Evolutionary conservation across 2,797 vertebrate genomes (phyloP).

Genomic region (Gallinago stenura): DNA sequence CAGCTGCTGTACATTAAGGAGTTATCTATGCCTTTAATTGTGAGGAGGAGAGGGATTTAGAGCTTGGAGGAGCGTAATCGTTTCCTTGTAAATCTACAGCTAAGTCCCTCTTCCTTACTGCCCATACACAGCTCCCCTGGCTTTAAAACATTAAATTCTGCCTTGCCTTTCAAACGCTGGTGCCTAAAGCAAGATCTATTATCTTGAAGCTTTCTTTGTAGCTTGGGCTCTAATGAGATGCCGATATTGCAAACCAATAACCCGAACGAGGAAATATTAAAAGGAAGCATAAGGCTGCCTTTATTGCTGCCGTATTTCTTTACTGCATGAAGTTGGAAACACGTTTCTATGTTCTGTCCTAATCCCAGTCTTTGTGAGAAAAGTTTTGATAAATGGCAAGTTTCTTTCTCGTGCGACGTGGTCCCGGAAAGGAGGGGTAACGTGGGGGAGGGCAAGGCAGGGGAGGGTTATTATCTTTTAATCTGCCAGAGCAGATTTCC

Average conservation of each 20-base stretch:
- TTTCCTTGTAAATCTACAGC: conserved; percentile 39
- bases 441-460: not conserved
- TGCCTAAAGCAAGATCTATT: conserved; percentile 32
- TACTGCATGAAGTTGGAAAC: conserved; percentile 27
- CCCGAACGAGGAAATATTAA: conserved; percentile 18
- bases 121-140: not conserved
- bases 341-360: not conserved
- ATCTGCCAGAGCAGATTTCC: not conserved
- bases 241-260: conserved; percentile 23
- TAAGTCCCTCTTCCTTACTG: conserved; percentile 32
- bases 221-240: not conserved
- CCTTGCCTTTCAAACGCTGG: not conserved
- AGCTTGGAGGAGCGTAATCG: not conserved
- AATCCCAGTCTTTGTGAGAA: not conserved
- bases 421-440: not conserved
- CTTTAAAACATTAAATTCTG: conserved; percentile 40
- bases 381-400: not conserved
- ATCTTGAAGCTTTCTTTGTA: not conserved
- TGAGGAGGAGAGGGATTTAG: conserved; percentile 58
- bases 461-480: not conserved
- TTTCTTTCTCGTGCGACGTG: not conserved
- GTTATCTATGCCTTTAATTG: conserved; percentile 70
- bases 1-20: conserved; percentile 41
- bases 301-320: not conserved
- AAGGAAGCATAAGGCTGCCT: conserved; percentile 4